Evolutionary conservation across 2,888 invertebrate species (phyloP).

Genomic region (Cerceris ruficornis): DNA sequence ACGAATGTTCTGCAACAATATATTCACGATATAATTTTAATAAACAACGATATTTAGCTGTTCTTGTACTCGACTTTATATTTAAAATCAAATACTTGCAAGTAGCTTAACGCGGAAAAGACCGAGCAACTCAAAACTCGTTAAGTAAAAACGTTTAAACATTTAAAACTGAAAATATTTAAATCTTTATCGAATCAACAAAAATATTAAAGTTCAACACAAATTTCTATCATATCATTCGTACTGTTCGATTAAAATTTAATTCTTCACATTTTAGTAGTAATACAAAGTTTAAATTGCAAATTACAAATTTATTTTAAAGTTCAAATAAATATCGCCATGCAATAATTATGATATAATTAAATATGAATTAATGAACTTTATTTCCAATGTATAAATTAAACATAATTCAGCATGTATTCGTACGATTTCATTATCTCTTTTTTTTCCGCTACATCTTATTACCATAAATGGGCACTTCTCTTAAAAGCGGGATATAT

Average conservation of each 20-base stretch:
- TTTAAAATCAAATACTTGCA: slow-evolving; percentile 12
- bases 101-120: neutral
- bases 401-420: neutral
- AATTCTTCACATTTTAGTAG: neutral
- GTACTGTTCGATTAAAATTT: neutral
- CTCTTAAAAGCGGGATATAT: too few species aligned
- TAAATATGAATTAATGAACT: neutral
- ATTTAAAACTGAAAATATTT: too few species aligned
- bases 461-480: neutral
- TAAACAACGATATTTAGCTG: too few species aligned
- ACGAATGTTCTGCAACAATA: too few species aligned
- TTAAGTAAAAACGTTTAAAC: too few species aligned
- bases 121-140: neutral
- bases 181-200: too few species aligned
- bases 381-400: neutral
- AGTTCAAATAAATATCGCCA: neutral
- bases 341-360: neutral
- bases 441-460: neutral
- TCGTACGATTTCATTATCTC: too few species aligned
- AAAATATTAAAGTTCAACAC: too few species aligned
- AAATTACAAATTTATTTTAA: neutral
- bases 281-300: neutral
- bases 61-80: neutral
- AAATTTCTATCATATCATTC: neutral
- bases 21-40: too few species aligned